Evolutionary conservation across 2,113 vertebrate genomes (phyloP).

Genomic region (Alethe diademata): DNA sequence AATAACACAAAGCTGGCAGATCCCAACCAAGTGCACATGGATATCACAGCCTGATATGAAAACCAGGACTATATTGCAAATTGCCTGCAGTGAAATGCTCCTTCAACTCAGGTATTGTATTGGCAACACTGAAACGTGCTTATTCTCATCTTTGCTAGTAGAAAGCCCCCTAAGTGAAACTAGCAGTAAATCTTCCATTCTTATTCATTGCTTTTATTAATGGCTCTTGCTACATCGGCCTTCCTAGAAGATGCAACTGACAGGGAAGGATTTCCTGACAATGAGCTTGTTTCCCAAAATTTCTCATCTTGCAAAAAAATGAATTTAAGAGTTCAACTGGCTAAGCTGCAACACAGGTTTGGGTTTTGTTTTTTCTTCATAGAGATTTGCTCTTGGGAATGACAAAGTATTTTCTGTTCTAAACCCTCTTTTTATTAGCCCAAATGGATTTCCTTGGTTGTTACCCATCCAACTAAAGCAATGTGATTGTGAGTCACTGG

Average conservation of each 20-base stretch:
- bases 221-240: background rate
- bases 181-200: background rate
- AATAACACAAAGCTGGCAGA: background rate
- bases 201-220: background rate
- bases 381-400: background rate
- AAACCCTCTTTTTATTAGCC: background rate
- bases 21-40: background rate
- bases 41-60: background rate
- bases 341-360: background rate
- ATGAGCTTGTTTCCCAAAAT: background rate
- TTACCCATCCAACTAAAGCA: background rate
- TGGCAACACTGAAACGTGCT: background rate
- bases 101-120: background rate
- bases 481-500: background rate
- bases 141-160: background rate
- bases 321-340: background rate
- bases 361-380: background rate
- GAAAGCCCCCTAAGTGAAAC: background rate
- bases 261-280: background rate
- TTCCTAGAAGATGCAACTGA: background rate
- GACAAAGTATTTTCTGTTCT: background rate
- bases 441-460: background rate
- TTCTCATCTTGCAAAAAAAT: background rate
- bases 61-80: background rate
- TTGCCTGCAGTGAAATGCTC: background rate